These are phyloP conservation scores for Intellagama lesueurii DNA, from an alignment of 2,797 vertebrate genomes.

Conservation along the genomic window DNA sequence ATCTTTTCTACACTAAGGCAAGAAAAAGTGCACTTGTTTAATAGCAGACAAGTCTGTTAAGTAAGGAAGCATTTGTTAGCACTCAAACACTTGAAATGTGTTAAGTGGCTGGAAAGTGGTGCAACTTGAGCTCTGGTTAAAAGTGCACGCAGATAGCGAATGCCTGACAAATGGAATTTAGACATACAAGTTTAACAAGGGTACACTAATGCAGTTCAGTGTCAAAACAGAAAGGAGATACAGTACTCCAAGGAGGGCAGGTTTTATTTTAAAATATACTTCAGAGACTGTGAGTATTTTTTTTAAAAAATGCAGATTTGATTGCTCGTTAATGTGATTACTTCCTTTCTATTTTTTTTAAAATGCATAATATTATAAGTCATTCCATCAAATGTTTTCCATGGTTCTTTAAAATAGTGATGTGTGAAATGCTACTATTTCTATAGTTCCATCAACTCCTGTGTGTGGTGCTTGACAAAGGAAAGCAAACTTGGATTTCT, in stretches of 20 bases:
- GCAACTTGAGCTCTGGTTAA: constrained; percentile 65
- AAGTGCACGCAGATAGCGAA: constrained; percentile 60
- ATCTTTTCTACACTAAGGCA: constrained; percentile 55
- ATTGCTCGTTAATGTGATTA: constrained; percentile 61
- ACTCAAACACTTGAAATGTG: constrained; percentile 74
- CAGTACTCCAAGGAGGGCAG: constrained; percentile 35
- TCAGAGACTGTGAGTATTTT: not conserved
- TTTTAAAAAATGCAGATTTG: constrained; percentile 54
- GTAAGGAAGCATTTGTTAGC: constrained; percentile 64
- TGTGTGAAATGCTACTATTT: not conserved
- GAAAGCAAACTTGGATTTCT: not conserved
- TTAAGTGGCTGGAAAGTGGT: constrained; percentile 73
- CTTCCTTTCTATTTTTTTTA: not conserved
- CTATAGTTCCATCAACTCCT: not conserved
- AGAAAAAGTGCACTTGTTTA: constrained; percentile 56
- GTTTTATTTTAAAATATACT: constrained; percentile 32
- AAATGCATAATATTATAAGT: constrained; percentile 3
- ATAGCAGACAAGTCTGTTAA: constrained; percentile 51
- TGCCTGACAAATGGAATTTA: constrained; percentile 64
- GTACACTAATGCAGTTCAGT: constrained; percentile 53
- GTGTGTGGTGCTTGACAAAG: not conserved
- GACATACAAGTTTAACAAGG: constrained; percentile 48
- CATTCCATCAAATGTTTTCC: not conserved
- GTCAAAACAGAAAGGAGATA: constrained; percentile 57
- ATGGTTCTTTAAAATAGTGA: not conserved